phyloP scores from a whole-genome alignment of 2,113 vertebrate species.

The Trogon surrucura region DNA sequence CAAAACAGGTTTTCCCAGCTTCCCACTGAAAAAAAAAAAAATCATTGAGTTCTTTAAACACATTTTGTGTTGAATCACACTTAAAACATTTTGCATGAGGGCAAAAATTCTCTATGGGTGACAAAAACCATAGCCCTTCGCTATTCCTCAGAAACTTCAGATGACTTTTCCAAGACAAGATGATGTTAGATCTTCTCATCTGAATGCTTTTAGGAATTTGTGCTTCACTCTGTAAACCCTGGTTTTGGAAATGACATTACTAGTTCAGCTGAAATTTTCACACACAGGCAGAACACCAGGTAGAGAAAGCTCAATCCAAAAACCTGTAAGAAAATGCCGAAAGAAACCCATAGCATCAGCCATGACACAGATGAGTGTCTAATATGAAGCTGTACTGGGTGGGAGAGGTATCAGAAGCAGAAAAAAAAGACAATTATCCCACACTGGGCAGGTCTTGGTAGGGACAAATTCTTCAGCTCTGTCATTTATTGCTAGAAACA shows the following conservation, averaged over 20 bases:
- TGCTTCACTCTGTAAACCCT: neutral
- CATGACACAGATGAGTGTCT: neutral
- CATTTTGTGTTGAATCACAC: too few species aligned
- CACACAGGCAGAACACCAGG: neutral
- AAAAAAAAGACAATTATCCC: fast-evolving
- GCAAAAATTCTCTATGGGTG: neutral
- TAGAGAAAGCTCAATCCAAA: neutral
- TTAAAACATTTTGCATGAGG: neutral
- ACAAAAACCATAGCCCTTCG: neutral
- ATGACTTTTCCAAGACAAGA: neutral
- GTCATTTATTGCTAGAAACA: neutral
- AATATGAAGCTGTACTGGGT: neutral
- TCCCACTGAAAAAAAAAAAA: neutral
- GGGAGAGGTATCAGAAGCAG: neutral
- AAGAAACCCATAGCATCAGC: neutral
- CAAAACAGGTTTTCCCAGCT: neutral
- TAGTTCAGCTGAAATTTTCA: neutral
- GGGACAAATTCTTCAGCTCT: neutral
- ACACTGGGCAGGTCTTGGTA: neutral
- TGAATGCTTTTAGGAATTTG: neutral
- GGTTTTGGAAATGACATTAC: neutral
- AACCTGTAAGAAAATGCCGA: neutral
- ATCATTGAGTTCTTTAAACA: too few species aligned
- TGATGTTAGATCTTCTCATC: neutral
- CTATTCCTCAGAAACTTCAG: neutral